Evolutionary conservation across 2,113 vertebrate genomes (phyloP), one percentile per base, ranked within the genome.

Genomic region (Dromiciops gliroides): DNA sequence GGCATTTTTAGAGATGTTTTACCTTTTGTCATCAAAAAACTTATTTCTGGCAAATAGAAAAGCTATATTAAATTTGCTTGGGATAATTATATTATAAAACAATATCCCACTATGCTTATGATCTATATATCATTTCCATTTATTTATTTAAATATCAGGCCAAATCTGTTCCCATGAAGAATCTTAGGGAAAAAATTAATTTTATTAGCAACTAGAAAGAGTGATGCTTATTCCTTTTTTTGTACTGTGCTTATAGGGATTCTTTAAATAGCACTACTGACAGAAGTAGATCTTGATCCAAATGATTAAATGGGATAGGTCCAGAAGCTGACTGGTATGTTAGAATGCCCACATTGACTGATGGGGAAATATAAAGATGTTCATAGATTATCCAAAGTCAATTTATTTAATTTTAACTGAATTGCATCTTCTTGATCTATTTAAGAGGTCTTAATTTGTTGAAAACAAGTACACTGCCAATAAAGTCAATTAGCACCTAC

Each of bases 61-160:
- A 96, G 92, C 91, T 89, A 91, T 22, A 31, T 90, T 94, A 91
- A 56, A 94, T 96, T 96, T 97, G 94, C 56, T 60, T 90, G 19
- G 37, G n/a, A 83, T 95, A 97, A 97, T 97, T 89, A 92, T 52
- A 92, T 94, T 90, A 92, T 93, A 83, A 95, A 97, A 96, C 97
- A 95, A 94, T 90, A 60, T 1, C 12, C 75, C 93, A 91, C 7
- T 0, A 91, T 97, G 88, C 96, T 83, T 92, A 88, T 93, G 25
- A 96, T 95, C 96, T 97, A 95, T 95, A 97, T 96, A 94, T 50
- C 48, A 52, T 89, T 96, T 96, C 75, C 56, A 93, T 96, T 97
- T 97, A 96, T 94, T 96, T 96, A 97, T 97, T 97, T 96, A 96
- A 97, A 95, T 96, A 91, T 11, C 91, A 97, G 49, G 23, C 25